These are phyloP conservation scores for Phalacrocorax pelagicus DNA, from an alignment of 2,113 vertebrate species.

Conservation along the genomic window DNA sequence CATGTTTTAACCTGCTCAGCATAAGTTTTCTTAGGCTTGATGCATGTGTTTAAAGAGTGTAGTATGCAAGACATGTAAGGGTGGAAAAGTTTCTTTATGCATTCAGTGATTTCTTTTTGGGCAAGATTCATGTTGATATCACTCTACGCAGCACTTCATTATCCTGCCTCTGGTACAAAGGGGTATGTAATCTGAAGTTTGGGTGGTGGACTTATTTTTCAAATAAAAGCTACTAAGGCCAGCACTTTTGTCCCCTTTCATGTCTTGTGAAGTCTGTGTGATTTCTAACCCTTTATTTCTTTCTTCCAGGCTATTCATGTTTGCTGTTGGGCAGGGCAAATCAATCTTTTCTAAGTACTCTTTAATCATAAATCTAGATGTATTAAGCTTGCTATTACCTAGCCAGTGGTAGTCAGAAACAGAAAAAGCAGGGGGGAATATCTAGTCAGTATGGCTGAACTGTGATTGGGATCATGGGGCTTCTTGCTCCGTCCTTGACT, in stretches of 20 bases:
- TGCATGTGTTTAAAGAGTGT: not conserved
- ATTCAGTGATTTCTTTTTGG: not conserved
- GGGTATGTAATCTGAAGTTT: not conserved
- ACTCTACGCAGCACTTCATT: not conserved
- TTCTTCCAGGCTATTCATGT: slow-evolving; percentile 39
- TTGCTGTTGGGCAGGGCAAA: slow-evolving; percentile 32
- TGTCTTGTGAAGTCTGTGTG: slow-evolving; percentile 1
- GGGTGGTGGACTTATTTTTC: not conserved
- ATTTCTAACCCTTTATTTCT: slow-evolving; percentile 36
- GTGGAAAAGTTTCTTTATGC: slow-evolving; percentile 15
- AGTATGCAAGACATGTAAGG: not conserved
- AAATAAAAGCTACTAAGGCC: slow-evolving; percentile 17
- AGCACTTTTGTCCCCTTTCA: slow-evolving; percentile 17
- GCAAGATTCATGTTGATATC: not conserved
- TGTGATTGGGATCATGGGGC: not conserved
- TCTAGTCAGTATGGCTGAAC: not conserved
- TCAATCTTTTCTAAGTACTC: slow-evolving; percentile 54
- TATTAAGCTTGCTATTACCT: slow-evolving; percentile 54
- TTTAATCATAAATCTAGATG: slow-evolving; percentile 61
- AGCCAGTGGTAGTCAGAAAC: slow-evolving; percentile 29
- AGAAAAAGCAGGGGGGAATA: not conserved
- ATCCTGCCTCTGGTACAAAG: slow-evolving; percentile 29
- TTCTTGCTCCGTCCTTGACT: not conserved
- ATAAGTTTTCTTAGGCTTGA: not conserved
- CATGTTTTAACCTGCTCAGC: not conserved